Conservation (phyloP, 1,140 invertebrate genomes). For the Pogonomyrmex barbatus region DNA sequence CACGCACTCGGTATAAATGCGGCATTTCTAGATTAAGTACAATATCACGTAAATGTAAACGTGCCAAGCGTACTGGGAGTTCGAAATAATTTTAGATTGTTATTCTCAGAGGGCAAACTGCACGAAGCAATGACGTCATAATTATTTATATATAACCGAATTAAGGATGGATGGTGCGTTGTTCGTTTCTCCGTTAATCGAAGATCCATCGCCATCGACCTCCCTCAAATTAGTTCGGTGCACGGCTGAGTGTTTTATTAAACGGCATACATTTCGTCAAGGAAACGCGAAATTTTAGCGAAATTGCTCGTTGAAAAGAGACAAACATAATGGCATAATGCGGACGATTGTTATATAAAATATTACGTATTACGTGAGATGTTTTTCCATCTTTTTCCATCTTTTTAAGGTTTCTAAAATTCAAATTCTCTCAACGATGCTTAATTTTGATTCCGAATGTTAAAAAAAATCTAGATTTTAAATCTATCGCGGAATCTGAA, state of each 20-base stretch:
- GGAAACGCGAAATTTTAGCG: constrained; percentile 11
- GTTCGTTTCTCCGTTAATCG: constrained; percentile 51
- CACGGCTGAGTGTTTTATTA: constrained; percentile 37
- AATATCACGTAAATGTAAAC: constrained; percentile 7
- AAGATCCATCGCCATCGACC: background rate
- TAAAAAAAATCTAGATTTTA: background rate
- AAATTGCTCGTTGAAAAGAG: constrained; percentile 4
- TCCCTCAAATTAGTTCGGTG: constrained; percentile 31
- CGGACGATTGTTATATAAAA: constrained; percentile 6
- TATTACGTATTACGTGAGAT: background rate
- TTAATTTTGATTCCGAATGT: background rate
- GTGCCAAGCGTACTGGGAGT: background rate
- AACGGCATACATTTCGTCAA: background rate
- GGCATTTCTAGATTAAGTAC: constrained; percentile 22
- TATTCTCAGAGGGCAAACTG: constrained; percentile 10
- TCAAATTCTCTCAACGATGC: background rate
- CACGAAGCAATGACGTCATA: constrained; percentile 18
- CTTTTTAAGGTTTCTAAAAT: background rate
- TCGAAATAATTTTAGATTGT: constrained; percentile 36
- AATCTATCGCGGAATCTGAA: background rate
- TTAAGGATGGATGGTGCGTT: constrained; percentile 37
- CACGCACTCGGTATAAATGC: background rate
- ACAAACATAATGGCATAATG: background rate
- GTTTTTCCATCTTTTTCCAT: background rate
- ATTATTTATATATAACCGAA: constrained; percentile 58